These are phyloP conservation scores for Bostrychus sinensis DNA, from an alignment of 2,113 vertebrate species.

Conservation along the genomic window DNA sequence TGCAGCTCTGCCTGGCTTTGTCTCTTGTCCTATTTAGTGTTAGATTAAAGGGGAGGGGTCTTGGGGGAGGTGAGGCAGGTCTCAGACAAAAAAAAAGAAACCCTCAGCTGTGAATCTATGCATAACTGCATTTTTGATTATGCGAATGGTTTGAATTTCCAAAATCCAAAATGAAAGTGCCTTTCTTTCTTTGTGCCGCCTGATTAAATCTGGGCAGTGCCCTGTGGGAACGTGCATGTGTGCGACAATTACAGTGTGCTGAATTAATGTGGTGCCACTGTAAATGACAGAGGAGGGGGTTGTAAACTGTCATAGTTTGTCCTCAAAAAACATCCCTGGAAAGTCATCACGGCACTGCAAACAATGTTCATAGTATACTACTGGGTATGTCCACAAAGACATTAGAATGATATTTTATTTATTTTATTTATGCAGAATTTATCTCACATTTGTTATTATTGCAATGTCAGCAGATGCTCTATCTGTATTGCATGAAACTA, in stretches of 20 bases:
- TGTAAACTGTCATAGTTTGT: conserved; percentile 38
- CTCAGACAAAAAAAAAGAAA: conserved; percentile 21
- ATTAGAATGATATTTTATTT: no score
- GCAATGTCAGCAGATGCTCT: background rate
- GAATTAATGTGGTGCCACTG: conserved; percentile 60
- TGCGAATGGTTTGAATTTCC: conserved; percentile 62
- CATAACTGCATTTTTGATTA: conserved; percentile 62
- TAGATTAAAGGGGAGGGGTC: conserved; percentile 37
- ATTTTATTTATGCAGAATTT: no score
- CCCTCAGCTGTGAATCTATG: conserved; percentile 56
- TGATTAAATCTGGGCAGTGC: conserved; percentile 58
- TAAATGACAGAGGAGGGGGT: conserved; percentile 50
- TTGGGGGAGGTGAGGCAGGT: conserved; percentile 16
- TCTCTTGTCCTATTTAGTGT: conserved; percentile 45
- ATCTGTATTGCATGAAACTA: no score
- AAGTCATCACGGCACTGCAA: conserved; percentile 1
- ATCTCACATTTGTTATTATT: background rate
- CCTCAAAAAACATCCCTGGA: conserved; percentile 23
- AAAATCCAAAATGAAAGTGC: conserved; percentile 36
- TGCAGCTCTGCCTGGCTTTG: conserved; percentile 56
- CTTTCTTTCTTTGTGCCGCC: conserved; percentile 33
- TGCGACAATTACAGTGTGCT: conserved; percentile 52
- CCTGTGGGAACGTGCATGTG: conserved; percentile 31
- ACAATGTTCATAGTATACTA: background rate
- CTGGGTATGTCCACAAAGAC: background rate